Base-by-base conservation (phyloP, 2,113 vertebrate species). In the Spizaetus ornatus region DNA sequence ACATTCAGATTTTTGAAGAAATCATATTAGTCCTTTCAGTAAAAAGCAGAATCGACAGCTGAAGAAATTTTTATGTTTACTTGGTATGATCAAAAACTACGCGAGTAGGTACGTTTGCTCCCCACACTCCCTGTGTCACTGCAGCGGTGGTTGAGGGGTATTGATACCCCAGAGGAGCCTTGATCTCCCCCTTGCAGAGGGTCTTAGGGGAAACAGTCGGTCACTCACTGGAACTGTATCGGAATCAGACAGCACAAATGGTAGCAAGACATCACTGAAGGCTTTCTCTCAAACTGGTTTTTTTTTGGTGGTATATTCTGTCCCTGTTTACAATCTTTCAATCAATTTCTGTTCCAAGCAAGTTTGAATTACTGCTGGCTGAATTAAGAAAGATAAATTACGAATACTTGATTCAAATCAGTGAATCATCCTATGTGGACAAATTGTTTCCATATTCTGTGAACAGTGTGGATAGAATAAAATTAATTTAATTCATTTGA, bases 331-430 rank as follows among this genome's bases (percentile, higher is more conserved):
- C 55, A 16, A 29, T 62, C 11, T 4, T 95, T 91, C 88, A 92
- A 63, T 79, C 78, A 90, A 85, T 77, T 95, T 88, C 48, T 90
- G 8, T 77, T 92, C 67, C 86, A 88, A 86, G 63, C 8, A 93
- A 91, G n/a, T 84, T 48, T 95, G 67, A 90, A 95, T 95, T 88
- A 92, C 42, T 95, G 25, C 59, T 91, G 88, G 34, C 29, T 94
- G 72, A 83, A 84, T 91, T 94, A 88, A 59, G 55, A 86, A 78
- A 63, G 32, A 78, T 77, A 95, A 91, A 94, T 96, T 94, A 92
- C 38, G 50, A 92, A 86, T 88, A 73, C 32, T 92, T 86, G 72
- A 90, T 95, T 78, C 83, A 92, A 92, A 94, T 81, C 69, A 91
- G 59, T 89, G 93, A 92, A 81, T 93, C 42, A 70, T 95, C 93